These are phyloP conservation scores for Lithophane leautieri DNA, from an alignment of 2,888 invertebrate species.

Conservation along the genomic window DNA sequence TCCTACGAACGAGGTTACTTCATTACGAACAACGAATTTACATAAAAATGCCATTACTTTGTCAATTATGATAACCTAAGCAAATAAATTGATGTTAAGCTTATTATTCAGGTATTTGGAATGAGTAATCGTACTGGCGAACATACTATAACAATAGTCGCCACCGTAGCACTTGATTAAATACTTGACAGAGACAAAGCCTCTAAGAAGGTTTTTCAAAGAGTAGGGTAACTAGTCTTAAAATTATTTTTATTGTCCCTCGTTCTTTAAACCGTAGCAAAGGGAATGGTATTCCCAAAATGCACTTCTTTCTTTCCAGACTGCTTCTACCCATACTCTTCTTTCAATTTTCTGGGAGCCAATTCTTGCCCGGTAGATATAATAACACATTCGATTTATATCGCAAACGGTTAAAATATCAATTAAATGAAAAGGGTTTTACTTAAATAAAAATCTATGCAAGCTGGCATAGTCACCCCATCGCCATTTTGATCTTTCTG, in stretches of 20 bases:
- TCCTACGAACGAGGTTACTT: slow-evolving; percentile 38
- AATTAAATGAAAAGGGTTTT: not conserved
- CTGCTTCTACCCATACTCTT: too few species aligned
- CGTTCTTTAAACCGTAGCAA: not conserved
- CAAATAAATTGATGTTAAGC: slow-evolving; percentile 26
- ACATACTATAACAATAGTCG: not conserved
- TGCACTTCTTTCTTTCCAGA: not conserved
- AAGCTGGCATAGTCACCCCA: too few species aligned
- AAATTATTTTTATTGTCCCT: not conserved
- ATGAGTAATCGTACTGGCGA: slow-evolving; percentile 21
- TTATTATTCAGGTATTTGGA: slow-evolving; percentile 28
- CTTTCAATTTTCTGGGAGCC: too few species aligned
- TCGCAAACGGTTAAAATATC: not conserved
- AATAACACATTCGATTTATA: not conserved
- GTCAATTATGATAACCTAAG: slow-evolving; percentile 35
- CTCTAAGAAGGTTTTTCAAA: not conserved
- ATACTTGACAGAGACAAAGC: not conserved
- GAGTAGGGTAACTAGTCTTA: not conserved
- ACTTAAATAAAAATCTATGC: too few species aligned
- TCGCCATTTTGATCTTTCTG: too few species aligned
- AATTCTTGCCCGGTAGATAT: not conserved
- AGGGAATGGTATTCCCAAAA: not conserved
- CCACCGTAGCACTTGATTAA: not conserved
- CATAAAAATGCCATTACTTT: slow-evolving; percentile 51
- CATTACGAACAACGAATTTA: slow-evolving; percentile 30